A percentile compares a stretch with the other conserved stretches of the same genome.
These are phyloP conservation scores for Varanus salvator DNA, from an alignment of 2,113 vertebrate genomes.

Conservation along the genomic window DNA sequence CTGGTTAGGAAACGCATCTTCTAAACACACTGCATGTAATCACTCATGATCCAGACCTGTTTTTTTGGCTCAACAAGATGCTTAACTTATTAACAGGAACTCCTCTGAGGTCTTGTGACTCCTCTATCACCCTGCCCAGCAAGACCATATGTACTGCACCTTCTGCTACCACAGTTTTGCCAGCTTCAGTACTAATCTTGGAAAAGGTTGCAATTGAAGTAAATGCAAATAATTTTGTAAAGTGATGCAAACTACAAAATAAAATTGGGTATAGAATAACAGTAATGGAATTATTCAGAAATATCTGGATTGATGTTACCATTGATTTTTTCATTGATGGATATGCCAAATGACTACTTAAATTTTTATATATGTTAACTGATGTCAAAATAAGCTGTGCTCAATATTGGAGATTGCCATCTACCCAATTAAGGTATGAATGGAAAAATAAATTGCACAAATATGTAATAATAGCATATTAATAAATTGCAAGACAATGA, in stretches of 20 bases:
- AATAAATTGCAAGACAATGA: neutral
- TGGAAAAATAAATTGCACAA: neutral
- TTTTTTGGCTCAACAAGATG: conserved; percentile 6
- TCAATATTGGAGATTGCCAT: neutral
- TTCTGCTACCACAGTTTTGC: neutral
- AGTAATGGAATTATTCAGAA: neutral
- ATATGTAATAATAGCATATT: neutral
- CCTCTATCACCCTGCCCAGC: neutral
- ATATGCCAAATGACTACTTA: neutral
- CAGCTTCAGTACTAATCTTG: neutral
- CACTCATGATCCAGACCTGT: neutral
- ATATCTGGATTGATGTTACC: neutral
- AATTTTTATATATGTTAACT: neutral
- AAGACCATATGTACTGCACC: neutral
- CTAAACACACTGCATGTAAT: neutral
- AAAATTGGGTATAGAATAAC: neutral
- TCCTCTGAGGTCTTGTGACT: neutral
- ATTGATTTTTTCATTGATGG: neutral
- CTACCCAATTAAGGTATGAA: neutral
- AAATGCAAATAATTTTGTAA: neutral
- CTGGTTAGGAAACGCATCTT: neutral
- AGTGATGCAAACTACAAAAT: neutral
- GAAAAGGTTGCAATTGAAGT: neutral
- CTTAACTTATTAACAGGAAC: conserved; percentile 15
- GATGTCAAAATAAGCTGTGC: neutral